Percentiles rank a stretch among this genome's conserved stretches.
phyloP scores from a whole-genome alignment of 2,888 invertebrate species.

The Drosophila anceps region DNA sequence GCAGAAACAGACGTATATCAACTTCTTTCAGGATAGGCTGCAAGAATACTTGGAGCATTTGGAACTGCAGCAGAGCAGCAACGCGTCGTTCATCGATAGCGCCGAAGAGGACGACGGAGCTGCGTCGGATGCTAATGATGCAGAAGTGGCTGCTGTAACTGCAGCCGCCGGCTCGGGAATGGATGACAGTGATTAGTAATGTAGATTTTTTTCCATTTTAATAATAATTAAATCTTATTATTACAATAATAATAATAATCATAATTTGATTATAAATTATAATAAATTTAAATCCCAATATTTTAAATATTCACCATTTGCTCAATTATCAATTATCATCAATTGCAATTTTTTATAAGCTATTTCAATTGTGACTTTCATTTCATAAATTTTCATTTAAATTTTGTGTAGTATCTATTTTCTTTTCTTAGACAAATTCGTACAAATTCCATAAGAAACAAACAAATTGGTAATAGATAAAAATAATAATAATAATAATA shows the following conservation, averaged over 20 bases:
- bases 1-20: conserved; percentile 82
- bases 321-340: conserved; percentile 51
- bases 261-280: conserved; percentile 77
- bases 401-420: conserved; percentile 46
- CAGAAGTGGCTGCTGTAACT: conserved; percentile 68
- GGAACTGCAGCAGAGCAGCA: conserved; percentile 79
- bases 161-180: conserved; percentile 59
- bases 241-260: conserved; percentile 79
- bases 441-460: conserved; percentile 67
- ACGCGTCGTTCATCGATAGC: conserved; percentile 67
- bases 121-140: conserved; percentile 66
- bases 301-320: conserved; percentile 73
- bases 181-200: conserved; percentile 69
- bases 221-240: conserved; percentile 83
- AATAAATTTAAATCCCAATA: conserved; percentile 83
- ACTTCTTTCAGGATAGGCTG: conserved; percentile 83
- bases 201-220: conserved; percentile 66
- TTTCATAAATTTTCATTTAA: conserved; percentile 43
- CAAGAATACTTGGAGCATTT: conserved; percentile 82
- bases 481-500: conserved; percentile 25
- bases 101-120: conserved; percentile 58
- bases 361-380: conserved; percentile 58
- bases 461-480: conserved; percentile 47
- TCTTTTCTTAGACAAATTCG: conserved; percentile 70
- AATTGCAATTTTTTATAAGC: conserved; percentile 56